Evolutionary conservation across 2,888 invertebrate species (phyloP), one percentile per base, ranked within the genome.

Genomic region (Latheticus oryzae): DNA sequence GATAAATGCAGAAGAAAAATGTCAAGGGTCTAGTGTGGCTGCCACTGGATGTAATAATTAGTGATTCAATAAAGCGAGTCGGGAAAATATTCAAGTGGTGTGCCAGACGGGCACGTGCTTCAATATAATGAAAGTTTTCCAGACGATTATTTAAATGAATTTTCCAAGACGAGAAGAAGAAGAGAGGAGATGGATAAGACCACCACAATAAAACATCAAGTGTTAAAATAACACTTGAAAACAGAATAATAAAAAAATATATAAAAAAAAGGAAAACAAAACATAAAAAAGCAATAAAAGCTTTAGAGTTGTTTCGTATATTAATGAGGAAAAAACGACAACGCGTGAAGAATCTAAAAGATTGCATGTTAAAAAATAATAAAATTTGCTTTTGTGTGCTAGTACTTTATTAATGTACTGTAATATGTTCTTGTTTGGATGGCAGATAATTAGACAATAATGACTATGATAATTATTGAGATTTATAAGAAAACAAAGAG

Each of bases 61-160:
- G 33, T 4, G 61, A 63, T 63, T 61, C 63, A 58, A 47, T 42
- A 37, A 37, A 37, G 52, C 35, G 40, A 51, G 33, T 37, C 50
- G 40, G 35, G 45, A 60, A 54, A 61, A 67, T 72, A 74, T 73
- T 70, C 73, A 72, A 63, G 66, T 66, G 66, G 68, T 73, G 73
- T 73, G 65, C 70, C 65, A 69, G 73, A 71, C 72, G 73, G 73
- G 72, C 74, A 68, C 73, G 74, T 74, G 74, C 73, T 74, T 64
- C 67, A 67, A 68, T 68, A 70, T 37, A 50, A 50, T 50, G 21
- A 38, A 24, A 19, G 11, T 30, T 45, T 45, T 45, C 47, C 42
- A 42, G 26, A 21, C 23, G 24, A 21, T 19, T 21, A 24, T 15
- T 26, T 11, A 15, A 32, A 45, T 26, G 38, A 50, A 50, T 28